Evolutionary conservation across 1,140 invertebrate genomes (phyloP), one percentile per base, ranked within the genome.

Genomic region (Drosophila simulans): DNA sequence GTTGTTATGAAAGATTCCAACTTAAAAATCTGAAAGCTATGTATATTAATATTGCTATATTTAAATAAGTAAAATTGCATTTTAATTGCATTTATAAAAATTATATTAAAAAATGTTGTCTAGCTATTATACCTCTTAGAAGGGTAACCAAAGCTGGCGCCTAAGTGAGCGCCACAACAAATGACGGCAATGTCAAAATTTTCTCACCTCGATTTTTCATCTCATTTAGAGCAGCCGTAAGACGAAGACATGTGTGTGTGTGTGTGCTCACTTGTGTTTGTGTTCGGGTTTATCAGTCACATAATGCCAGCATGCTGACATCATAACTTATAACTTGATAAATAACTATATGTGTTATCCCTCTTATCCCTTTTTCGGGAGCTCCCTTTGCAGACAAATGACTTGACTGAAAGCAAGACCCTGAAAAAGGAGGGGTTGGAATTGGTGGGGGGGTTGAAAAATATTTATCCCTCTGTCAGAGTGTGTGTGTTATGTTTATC

Each of bases 261-360:
- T 17, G 17, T 17, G 22, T 57, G 37, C 52, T 43, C 15, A 45
- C 42, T 56, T 70, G 64, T 70, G 66, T 56, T 69, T 70, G 66
- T 39, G 66, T 70, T 70, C 57, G 63, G 68, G 60, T 71, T 89
- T 89, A 90, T 89, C 84, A 89, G 84, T 90, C 85, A 80, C 84
- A 89, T 85, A 89, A 85, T 80, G 84, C 77, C 72, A 34, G 65
- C 77, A 77, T 80, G 84, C 84, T 89, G 84, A 90, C 84, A 89
- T 90, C 84, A 89, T 89, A 89, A 89, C 84, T 89, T 89, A 89
- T 89, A 89, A 68, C 80, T 85, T 89, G 84, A 89, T 89, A 89
- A 89, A 89, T 89, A 89, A 90, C 84, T 84, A 77, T 80, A 77
- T 73, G 60, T 79, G 58, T 75, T 66, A 62, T 70, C 51, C 66